A percentile compares a stretch with the other conserved stretches of the same genome.
phyloP scores from a whole-genome alignment of 2,888 invertebrate species.

The Mythimna impura region DNA sequence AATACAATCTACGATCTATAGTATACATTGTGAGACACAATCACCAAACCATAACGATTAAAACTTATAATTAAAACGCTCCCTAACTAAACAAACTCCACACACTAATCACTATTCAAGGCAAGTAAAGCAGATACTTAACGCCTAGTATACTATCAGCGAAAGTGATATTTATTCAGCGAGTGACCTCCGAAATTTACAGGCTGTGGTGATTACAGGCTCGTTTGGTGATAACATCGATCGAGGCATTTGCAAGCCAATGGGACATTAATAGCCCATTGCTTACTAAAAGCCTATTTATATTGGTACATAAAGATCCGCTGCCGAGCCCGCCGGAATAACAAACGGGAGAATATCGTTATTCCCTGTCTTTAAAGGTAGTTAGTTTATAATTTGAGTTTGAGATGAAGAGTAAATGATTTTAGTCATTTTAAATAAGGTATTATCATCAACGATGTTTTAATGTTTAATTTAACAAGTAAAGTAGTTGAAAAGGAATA shows the following conservation, averaged over 20 bases:
- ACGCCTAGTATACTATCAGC: slow-evolving; percentile 53
- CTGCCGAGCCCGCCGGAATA: slow-evolving; percentile 45
- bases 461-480: neutral
- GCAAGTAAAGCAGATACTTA: slow-evolving; percentile 42
- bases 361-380: slow-evolving; percentile 37
- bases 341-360: slow-evolving; percentile 55
- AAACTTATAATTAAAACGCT: slow-evolving; percentile 27
- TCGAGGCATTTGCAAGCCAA: slow-evolving; percentile 64
- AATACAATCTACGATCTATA: neutral
- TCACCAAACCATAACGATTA: neutral
- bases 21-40: neutral
- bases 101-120: slow-evolving; percentile 22
- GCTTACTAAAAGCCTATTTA: slow-evolving; percentile 67
- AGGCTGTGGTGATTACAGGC: slow-evolving; percentile 64
- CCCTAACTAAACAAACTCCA: slow-evolving; percentile 3
- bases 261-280: slow-evolving; percentile 64
- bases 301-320: slow-evolving; percentile 63
- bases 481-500: neutral
- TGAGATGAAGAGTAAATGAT: slow-evolving; percentile 12
- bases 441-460: slow-evolving; percentile 4
- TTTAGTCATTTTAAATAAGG: neutral
- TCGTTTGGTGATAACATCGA: slow-evolving; percentile 66
- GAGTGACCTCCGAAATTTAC: slow-evolving; percentile 64
- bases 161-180: slow-evolving; percentile 65
- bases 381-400: slow-evolving; percentile 44